Base-by-base conservation (phyloP, 2,888 invertebrate species). In the Taenaris catops region DNA sequence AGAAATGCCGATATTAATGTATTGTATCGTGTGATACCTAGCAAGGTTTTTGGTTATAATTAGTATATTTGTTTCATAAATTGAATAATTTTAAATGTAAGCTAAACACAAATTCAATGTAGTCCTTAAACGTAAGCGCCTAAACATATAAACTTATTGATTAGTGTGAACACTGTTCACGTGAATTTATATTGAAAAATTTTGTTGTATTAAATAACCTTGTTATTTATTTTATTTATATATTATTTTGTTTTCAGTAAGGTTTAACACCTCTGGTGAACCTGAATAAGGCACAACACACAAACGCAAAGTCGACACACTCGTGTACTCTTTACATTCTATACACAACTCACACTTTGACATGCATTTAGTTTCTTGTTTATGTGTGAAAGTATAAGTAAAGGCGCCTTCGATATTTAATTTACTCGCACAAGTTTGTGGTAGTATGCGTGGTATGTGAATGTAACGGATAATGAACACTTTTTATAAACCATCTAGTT, bases 301-400 rank as follows among this genome's bases (percentile, higher is more conserved):
- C 62, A 51, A 48, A 54, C 46, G 41, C 42, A 48, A 49, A 51
- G 19, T 46, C 49, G 53, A 28, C 57, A 69, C 65, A 73, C 69
- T 54, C 52, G 51, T 50, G 46, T 62, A 48, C 24, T 37, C 59
- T 63, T 61, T 53, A 54, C 55, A 59, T 58, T 64, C 48, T 54
- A 44, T 51, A 67, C 51, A 58, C 48, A 34, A 34, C 31, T 57
- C 61, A 39, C 61, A 57, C 49, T 55, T 47, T 7, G n/a, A 40
- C 41, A 48, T 51, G 40, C 46, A 55, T 38, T 48, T 29, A 20
- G 34, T 19, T 29, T 14, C 34, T 17, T 37, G 36, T 50, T 37
- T 48, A 48, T 63, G 67, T 68, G 64, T 65, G 60, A 53, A 64
- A 58, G 57, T 61, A 58, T 64, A 58, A 61, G 65, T 55, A 41